phyloP scores from a whole-genome alignment of 2,113 vertebrate genomes.

The Nerophis lumbriciformis region DNA sequence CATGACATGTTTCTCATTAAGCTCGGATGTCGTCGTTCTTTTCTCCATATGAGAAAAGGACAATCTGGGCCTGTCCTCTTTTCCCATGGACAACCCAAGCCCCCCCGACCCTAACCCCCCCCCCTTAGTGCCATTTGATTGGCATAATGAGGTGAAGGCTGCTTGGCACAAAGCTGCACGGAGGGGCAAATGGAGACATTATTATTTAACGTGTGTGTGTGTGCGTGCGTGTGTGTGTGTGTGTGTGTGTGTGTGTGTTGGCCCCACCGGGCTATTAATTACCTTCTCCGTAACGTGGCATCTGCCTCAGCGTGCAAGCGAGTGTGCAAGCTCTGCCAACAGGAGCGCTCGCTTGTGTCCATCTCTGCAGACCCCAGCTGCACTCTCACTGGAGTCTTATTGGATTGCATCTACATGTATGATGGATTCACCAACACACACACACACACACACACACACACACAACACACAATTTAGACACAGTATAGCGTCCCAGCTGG shows the following conservation, averaged over 20 bases:
- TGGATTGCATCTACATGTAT: slow-evolving; percentile 81
- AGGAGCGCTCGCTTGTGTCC: slow-evolving; percentile 30
- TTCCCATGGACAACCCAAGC: not conserved
- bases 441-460: slow-evolving; percentile 20
- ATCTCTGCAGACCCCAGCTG: slow-evolving; percentile 77
- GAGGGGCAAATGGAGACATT: slow-evolving; percentile 72
- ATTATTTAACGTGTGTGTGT: slow-evolving; percentile 49
- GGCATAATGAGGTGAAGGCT: slow-evolving; percentile 72
- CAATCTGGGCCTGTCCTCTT: slow-evolving; percentile 28
- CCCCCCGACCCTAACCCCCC: not conserved
- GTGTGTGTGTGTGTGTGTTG: slow-evolving; percentile 38
- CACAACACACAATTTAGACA: slow-evolving; percentile 5
- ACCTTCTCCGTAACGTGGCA: slow-evolving; percentile 85
- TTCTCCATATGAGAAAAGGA: slow-evolving; percentile 36
- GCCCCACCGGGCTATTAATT: slow-evolving; percentile 79
- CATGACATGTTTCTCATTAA: slow-evolving; percentile 26
- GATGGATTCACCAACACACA: slow-evolving; percentile 71
- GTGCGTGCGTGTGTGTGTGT: no score
- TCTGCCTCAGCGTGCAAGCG: slow-evolving; percentile 60
- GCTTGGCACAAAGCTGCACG: slow-evolving; percentile 63
- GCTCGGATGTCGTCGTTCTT: slow-evolving; percentile 26
- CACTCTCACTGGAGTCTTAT: slow-evolving; percentile 67
- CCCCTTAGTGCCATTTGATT: slow-evolving; percentile 50
- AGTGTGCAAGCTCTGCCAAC: slow-evolving; percentile 48
- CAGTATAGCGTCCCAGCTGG: slow-evolving; percentile 55